Base-by-base conservation (phyloP, 2,797 vertebrate species). In the Chaenodraco wilsoni region DNA sequence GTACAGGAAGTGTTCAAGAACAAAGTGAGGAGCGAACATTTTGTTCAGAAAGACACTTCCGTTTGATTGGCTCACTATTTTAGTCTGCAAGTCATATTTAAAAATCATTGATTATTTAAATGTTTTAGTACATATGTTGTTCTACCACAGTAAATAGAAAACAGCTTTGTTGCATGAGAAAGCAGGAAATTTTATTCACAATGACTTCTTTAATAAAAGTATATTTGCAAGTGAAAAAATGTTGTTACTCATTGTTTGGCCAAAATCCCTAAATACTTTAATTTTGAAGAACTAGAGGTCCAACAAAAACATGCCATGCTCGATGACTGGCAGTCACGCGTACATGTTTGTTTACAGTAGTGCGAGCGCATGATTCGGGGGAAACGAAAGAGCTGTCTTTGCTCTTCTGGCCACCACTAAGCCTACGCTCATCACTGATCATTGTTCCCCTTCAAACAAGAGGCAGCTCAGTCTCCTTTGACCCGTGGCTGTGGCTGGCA, bases 361-460 rank as follows among this genome's bases (percentile, higher is more conserved):
- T 52, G 59, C 3, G 27, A 44, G 55, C 40, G n/a, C 44, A 37
- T 75, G 62, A 81, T 49, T 78, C 55, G 37, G 70, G 70, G 63
- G 74, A 78, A 76, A 65, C 9, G 10, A 91, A 91, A 89, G 73
- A 82, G 85, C 90, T 88, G 84, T 79, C 84, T 85, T 83, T 83
- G 87, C 89, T 69, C 67, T 88, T 90, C 82, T 83, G 80, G 69
- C 50, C 68, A 62, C 69, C 76, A 90, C 87, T 92, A 93, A 92
- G 87, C 83, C 77, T 33, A 68, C 3, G 54, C 74, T 81, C 66
- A 84, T 76, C 83, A 67, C 62, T 57, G 43, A 75, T 74, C 84
- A 90, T 85, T 92, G 87, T 89, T 83, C 76, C 83, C 56, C 67
- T 65, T 66, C 83, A 87, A 76, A 85, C 81, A 63, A 88, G 78